Evolutionary conservation across 2,113 vertebrate genomes (phyloP), one percentile per base, ranked within the genome.

Genomic region (Amphiprion ocellaris): DNA sequence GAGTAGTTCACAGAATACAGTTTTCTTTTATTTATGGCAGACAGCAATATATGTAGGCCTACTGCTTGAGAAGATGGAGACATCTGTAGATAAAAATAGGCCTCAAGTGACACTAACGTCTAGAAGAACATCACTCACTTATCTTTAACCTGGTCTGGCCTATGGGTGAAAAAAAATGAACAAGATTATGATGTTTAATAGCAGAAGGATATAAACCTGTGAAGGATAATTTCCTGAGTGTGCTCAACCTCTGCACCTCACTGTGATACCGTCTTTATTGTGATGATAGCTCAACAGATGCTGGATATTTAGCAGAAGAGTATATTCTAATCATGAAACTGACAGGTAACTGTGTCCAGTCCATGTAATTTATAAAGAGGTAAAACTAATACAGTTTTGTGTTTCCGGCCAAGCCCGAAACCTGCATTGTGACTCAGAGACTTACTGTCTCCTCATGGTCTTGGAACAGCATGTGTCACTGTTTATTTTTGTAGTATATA

Each of bases 401-500:
- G 39, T 30, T 71, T 39, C 64, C 52, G 77, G 47, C 61, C 71
- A 77, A 82, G 28, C 10, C 28, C 37, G 7, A 82, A 74, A 83
- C 60, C 16, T 81, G 46, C 49, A 61, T 39, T 84, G 33, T 79
- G 41, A 63, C 28, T 72, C 28, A 53, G 74, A 67, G 63, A 66
- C 83, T 73, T 4, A 23, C 52, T 66, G 62, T 79, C 63, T 69
- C 74, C 33, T 46, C 59, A 44, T 46, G 58, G 37, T 80, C 53
- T 80, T 68, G 26, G 65, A 85, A 33, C 49, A 71, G 30, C 46
- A 26, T 68, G 64, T 59, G 66, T 59, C 49, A 46, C 46, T 74
- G 79, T 77, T 89, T 77, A 73, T 71, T 72, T 69, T 49, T 71
- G 28, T 58, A 65, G 55, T 23, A 49, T 59, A 73, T 52, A 58